phyloP scores from a whole-genome alignment of 2,113 vertebrate genomes.

The Limnothrissa miodon region DNA sequence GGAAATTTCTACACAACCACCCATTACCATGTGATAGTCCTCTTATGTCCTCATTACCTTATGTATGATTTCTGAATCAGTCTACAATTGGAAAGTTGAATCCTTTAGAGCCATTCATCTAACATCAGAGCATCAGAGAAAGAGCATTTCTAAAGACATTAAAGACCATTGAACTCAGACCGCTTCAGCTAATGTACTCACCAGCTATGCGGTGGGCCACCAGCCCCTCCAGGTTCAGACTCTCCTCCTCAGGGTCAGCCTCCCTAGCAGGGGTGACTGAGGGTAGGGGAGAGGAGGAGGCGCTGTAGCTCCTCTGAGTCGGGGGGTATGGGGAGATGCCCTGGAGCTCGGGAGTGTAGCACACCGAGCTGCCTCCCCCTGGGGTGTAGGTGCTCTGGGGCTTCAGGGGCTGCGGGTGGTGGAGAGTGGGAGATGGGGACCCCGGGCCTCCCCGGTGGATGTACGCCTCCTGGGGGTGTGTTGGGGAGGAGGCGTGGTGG shows the following conservation, averaged over 20 bases:
- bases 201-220: slow-evolving; percentile 96
- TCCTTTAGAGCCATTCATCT: neutral
- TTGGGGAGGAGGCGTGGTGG: slow-evolving; percentile 52
- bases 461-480: slow-evolving; percentile 68
- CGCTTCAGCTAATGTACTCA: slow-evolving; percentile 59
- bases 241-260: slow-evolving; percentile 78
- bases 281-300: slow-evolving; percentile 72
- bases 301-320: slow-evolving; percentile 60
- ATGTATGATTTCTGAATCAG: neutral
- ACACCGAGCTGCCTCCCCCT: slow-evolving; percentile 29
- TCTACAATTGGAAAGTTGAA: neutral
- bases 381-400: slow-evolving; percentile 56
- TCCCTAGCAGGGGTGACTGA: slow-evolving; percentile 60
- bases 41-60: too few species aligned
- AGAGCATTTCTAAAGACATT: neutral
- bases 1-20: neutral
- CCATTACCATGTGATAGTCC: too few species aligned
- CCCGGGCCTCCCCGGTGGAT: slow-evolving; percentile 45
- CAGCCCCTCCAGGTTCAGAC: slow-evolving; percentile 87
- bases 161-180: neutral
- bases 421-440: slow-evolving; percentile 50
- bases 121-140: neutral
- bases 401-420: slow-evolving; percentile 64
- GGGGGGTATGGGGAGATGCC: slow-evolving; percentile 59
- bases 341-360: slow-evolving; percentile 64